Percentiles rank a stretch among this genome's conserved stretches.
These are phyloP conservation scores for Tympanoctomys barrerae DNA, from an alignment of 2,797 vertebrate species.

Conservation along the genomic window DNA sequence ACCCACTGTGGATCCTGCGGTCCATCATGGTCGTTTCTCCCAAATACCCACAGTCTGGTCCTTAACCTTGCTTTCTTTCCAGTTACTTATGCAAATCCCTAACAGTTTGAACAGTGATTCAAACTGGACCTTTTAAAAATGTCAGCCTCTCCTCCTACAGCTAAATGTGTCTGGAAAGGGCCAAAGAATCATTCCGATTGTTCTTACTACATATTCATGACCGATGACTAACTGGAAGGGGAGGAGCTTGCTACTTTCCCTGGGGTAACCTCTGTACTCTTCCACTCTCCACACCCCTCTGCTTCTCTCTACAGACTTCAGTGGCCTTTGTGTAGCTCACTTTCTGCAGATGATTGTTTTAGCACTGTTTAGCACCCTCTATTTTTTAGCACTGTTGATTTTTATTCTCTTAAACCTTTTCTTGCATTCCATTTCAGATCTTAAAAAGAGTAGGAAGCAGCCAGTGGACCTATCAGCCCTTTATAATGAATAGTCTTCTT, in stretches of 20 bases:
- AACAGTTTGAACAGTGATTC: neutral
- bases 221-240: neutral
- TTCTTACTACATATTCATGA: neutral
- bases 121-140: neutral
- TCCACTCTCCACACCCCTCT: neutral
- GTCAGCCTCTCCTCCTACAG: neutral
- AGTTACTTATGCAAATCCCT: neutral
- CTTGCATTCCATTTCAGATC: neutral
- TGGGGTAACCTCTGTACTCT: neutral
- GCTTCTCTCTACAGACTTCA: neutral
- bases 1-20: neutral
- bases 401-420: neutral
- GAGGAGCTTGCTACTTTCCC: neutral
- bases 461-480: neutral
- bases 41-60: neutral
- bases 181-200: neutral
- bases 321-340: neutral
- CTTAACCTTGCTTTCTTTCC: neutral
- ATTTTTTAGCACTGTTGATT: neutral
- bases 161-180: neutral
- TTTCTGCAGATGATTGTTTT: neutral
- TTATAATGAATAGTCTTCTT: neutral
- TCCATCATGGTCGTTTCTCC: neutral
- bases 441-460: neutral
- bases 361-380: no score